Percentiles rank a stretch among this genome's conserved stretches.
Evolutionary conservation across 2,888 invertebrate genomes (phyloP).

Genomic region (Hololepta plana): DNA sequence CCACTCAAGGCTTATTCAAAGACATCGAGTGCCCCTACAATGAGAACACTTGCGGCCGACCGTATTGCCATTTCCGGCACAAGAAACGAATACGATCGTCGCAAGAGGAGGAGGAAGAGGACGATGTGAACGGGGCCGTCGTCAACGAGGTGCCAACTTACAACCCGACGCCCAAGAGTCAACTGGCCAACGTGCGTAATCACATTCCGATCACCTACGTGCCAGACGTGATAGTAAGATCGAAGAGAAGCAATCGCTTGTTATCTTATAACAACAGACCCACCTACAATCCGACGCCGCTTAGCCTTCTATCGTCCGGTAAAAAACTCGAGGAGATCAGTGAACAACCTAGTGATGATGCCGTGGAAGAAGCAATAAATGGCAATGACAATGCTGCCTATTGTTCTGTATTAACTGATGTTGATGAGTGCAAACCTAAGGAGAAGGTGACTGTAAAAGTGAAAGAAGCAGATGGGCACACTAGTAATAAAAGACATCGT

Average conservation of each 20-base stretch:
- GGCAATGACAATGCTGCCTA: conserved; percentile 6
- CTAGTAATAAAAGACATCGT: conserved; percentile 10
- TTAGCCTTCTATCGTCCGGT: conserved; percentile 22
- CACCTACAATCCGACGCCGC: conserved; percentile 25
- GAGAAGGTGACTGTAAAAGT: too few species aligned
- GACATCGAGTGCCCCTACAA: conserved; percentile 74
- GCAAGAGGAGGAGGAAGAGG: conserved; percentile 18
- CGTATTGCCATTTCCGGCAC: conserved; percentile 87
- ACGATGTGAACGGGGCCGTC: conserved; percentile 29
- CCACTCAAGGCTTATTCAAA: conserved; percentile 78
- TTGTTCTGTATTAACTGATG: too few species aligned
- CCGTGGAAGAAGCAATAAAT: conserved; percentile 10
- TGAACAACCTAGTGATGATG: conserved; percentile 8
- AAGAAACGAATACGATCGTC: conserved; percentile 33
- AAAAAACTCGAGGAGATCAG: too few species aligned
- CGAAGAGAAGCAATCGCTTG: conserved; percentile 28
- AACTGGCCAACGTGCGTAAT: conserved; percentile 26
- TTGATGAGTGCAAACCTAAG: too few species aligned
- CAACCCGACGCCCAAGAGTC: conserved; percentile 30
- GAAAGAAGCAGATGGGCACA: too few species aligned
- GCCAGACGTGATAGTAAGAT: conserved; percentile 30
- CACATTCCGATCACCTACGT: conserved; percentile 32
- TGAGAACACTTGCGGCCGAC: conserved; percentile 65
- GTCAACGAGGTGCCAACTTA: conserved; percentile 23
- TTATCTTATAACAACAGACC: conserved; percentile 18